These are phyloP conservation scores for Lepus europaeus DNA, from an alignment of 2,113 vertebrate species.

Conservation along the genomic window DNA sequence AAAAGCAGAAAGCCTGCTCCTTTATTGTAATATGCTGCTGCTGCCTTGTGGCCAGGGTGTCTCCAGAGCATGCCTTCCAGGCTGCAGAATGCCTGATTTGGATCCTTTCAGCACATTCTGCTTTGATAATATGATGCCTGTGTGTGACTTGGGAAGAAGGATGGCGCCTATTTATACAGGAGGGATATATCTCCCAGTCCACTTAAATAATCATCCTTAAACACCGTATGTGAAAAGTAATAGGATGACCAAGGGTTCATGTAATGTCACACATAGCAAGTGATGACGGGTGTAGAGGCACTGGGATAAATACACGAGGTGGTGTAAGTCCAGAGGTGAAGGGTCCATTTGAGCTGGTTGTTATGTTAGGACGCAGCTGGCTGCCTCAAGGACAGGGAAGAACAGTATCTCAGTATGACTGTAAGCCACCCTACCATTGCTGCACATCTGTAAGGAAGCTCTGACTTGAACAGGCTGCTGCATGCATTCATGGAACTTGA, in stretches of 20 bases:
- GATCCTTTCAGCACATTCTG: not conserved
- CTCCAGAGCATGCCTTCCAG: not conserved
- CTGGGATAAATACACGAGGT: not conserved
- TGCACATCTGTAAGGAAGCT: not conserved
- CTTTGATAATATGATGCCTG: not conserved
- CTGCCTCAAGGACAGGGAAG: accelerated
- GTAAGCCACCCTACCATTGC: accelerated
- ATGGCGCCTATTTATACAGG: not conserved
- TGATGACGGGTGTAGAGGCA: not conserved
- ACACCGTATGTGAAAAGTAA: not conserved
- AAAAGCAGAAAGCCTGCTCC: not conserved
- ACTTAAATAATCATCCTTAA: not conserved
- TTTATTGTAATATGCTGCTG: not conserved
- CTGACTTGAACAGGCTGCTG: not conserved
- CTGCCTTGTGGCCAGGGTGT: not conserved
- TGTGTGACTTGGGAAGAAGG: not conserved
- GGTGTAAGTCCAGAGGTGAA: not conserved
- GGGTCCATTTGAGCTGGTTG: not conserved
- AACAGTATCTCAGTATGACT: not conserved
- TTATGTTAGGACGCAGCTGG: not conserved
- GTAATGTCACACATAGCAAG: not conserved
- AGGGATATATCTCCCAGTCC: not conserved
- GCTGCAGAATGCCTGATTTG: not conserved
- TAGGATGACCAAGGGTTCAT: not conserved
- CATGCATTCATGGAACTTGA: not conserved